phyloP scores from a whole-genome alignment of 2,113 vertebrate species.

The Erinaceus europaeus region DNA sequence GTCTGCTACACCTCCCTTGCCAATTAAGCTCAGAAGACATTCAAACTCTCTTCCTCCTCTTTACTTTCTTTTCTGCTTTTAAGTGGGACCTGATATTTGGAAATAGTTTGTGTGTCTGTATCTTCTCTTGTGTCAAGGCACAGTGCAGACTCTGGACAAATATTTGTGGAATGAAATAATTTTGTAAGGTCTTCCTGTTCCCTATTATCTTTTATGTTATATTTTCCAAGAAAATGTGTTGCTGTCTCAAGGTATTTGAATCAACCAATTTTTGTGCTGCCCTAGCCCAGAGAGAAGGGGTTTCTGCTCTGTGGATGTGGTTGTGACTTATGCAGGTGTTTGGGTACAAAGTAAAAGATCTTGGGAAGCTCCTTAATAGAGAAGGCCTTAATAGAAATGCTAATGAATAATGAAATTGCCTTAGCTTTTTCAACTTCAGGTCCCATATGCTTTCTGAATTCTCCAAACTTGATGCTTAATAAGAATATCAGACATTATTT shows the following conservation, averaged over 20 bases:
- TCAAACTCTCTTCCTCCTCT: neutral
- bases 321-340: neutral
- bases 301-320: neutral
- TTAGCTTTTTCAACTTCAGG: neutral
- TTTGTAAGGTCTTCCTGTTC: neutral
- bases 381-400: too few species aligned
- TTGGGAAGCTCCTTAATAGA: neutral
- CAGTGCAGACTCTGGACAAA: neutral
- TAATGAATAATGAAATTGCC: neutral
- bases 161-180: neutral
- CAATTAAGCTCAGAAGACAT: conserved; percentile 6
- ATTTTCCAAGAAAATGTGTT: conserved; percentile 2
- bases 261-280: neutral
- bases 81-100: conserved; percentile 30
- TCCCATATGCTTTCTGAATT: neutral
- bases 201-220: conserved; percentile 20
- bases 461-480: neutral
- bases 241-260: neutral
- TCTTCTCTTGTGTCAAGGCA: conserved; percentile 15
- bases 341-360: neutral
- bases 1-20: neutral
- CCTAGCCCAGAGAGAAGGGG: neutral
- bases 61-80: neutral
- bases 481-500: neutral
- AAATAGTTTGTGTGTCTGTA: conserved; percentile 34